Percentiles rank a stretch among this genome's conserved stretches.
Conservation (phyloP, 2,797 vertebrate species). For the Schizothorax lantsangensis region DNA sequence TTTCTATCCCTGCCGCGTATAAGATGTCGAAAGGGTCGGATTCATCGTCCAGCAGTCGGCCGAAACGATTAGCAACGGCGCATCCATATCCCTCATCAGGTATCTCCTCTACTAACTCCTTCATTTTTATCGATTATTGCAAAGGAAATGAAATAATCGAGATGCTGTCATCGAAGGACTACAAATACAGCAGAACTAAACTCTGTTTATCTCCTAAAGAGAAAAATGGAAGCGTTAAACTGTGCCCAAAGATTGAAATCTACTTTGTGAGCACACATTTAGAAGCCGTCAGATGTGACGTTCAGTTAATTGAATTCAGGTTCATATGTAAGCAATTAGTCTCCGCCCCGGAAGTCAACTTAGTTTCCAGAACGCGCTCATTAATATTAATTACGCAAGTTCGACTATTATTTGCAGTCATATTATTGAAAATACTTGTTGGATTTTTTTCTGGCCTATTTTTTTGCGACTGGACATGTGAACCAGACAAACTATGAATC, state of each 20-base stretch:
- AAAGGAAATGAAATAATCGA: neutral
- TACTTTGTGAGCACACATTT: neutral
- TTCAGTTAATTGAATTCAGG: constrained; percentile 18
- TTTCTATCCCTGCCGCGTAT: constrained; percentile 74
- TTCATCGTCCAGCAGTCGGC: constrained; percentile 88
- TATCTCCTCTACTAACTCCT: constrained; percentile 65
- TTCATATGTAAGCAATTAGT: neutral
- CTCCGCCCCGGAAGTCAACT: constrained; percentile 43
- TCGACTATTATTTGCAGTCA: neutral
- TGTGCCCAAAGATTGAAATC: neutral
- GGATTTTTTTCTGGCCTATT: neutral
- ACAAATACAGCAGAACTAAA: neutral
- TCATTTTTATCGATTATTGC: constrained; percentile 50
- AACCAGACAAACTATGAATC: neutral
- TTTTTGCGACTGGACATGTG: neutral
- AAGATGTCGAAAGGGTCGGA: constrained; percentile 90
- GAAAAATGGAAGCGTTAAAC: neutral
- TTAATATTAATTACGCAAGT: constrained; percentile 7
- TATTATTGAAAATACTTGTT: neutral
- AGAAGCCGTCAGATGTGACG: neutral
- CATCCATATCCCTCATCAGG: constrained; percentile 83
- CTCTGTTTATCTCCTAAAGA: neutral
- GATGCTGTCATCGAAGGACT: neutral
- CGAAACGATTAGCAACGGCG: constrained; percentile 87
- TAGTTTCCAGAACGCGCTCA: neutral